Percentiles rank a stretch among this genome's conserved stretches.
phyloP scores from a whole-genome alignment of 2,797 vertebrate species.

The Pseudochirops cupreus region DNA sequence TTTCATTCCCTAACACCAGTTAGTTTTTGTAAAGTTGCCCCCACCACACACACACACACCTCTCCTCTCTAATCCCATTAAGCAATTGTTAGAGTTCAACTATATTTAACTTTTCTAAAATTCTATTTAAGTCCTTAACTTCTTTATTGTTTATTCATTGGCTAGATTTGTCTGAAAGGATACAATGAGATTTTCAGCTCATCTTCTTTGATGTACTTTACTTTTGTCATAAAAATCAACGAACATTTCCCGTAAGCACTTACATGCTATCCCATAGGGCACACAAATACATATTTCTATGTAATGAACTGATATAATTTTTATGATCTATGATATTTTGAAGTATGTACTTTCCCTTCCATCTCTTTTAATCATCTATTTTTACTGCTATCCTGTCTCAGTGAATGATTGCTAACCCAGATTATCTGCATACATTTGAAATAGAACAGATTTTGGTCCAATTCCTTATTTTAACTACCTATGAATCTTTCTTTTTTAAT shows the following conservation, averaged over 20 bases:
- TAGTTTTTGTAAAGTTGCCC: background rate
- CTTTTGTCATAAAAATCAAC: background rate
- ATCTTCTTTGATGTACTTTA: background rate
- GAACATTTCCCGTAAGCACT: background rate
- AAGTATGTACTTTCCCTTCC: background rate
- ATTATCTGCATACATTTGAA: background rate
- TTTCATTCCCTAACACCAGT: background rate
- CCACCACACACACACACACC: accelerated
- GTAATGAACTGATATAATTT: background rate
- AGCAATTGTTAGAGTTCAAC: background rate
- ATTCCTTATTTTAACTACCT: too few species aligned
- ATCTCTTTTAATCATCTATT: background rate
- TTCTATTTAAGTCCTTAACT: background rate
- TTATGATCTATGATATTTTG: background rate
- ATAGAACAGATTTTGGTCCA: too few species aligned
- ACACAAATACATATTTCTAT: background rate
- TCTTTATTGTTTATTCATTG: background rate
- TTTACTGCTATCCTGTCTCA: background rate
- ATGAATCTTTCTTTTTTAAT: too few species aligned
- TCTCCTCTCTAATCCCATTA: background rate
- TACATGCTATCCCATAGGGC: background rate
- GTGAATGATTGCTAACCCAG: background rate
- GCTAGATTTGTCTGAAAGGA: background rate
- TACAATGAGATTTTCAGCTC: background rate
- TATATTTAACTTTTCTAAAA: background rate